Evolutionary conservation across 2,113 vertebrate species (phyloP).

Genomic region (Cromileptes altivelis): DNA sequence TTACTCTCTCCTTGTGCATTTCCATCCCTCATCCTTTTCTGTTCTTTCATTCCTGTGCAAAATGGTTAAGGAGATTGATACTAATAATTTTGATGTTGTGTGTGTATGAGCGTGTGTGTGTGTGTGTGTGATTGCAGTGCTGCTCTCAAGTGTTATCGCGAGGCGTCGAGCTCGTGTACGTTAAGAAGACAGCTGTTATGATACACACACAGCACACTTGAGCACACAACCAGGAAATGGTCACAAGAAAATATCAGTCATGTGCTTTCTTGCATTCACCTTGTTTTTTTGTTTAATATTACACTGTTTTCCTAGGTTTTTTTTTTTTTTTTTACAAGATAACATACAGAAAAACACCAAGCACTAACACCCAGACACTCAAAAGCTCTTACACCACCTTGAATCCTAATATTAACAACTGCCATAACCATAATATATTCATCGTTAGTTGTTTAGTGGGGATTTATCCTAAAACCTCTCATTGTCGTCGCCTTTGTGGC

Average conservation of each 20-base stretch:
- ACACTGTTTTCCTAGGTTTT: neutral
- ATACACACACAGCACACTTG: conserved; percentile 28
- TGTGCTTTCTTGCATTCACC: neutral
- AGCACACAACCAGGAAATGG: conserved; percentile 13
- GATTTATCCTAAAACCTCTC: conserved; percentile 75
- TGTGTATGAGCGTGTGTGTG: neutral
- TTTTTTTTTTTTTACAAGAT: neutral
- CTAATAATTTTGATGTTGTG: neutral
- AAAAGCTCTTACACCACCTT: conserved; percentile 11
- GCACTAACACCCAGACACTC: neutral
- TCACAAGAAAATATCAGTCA: neutral
- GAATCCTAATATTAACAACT: conserved; percentile 27
- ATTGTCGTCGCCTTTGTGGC: conserved; percentile 56
- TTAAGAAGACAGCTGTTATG: conserved; percentile 29
- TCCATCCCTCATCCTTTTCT: conserved; percentile 18
- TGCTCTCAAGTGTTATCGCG: conserved; percentile 11
- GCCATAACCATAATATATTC: conserved; percentile 70
- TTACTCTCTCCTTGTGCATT: conserved; percentile 15
- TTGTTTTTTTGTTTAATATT: neutral
- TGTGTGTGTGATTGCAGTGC: neutral
- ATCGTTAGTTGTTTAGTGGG: conserved; percentile 71
- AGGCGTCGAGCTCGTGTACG: conserved; percentile 3
- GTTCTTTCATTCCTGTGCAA: neutral
- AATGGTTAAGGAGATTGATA: conserved; percentile 8
- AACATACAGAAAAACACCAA: neutral